phyloP scores from a whole-genome alignment of 1,140 invertebrate genomes.

The Zaprionus davidi region DNA sequence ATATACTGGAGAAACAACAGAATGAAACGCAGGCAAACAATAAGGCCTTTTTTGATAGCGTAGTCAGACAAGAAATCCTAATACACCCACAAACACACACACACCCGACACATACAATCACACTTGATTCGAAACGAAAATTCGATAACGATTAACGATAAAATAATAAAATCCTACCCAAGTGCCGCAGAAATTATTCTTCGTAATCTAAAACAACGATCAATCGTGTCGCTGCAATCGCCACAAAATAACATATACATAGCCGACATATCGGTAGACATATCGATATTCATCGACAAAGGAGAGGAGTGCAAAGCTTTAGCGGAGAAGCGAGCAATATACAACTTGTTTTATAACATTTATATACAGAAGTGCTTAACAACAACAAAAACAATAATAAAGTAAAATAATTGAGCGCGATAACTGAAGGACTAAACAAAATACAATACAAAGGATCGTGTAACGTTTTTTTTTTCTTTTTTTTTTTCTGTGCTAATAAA shows the following conservation, averaged over 20 bases:
- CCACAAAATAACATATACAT: slow-evolving; percentile 4
- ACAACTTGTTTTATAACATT: neutral
- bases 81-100: slow-evolving; percentile 18
- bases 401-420: slow-evolving; percentile 15
- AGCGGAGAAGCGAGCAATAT: neutral
- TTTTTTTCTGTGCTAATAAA: slow-evolving; percentile 52
- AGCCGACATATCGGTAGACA: slow-evolving; percentile 3
- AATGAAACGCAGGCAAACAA: slow-evolving; percentile 11
- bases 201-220: slow-evolving; percentile 34
- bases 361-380: slow-evolving; percentile 3
- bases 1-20: slow-evolving; percentile 13
- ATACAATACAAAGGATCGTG: slow-evolving; percentile 12
- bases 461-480: slow-evolving; percentile 25
- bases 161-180: slow-evolving; percentile 29
- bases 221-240: slow-evolving; percentile 15
- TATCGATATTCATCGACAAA: neutral
- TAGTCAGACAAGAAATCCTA: neutral
- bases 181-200: slow-evolving; percentile 41
- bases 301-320: neutral
- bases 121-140: slow-evolving; percentile 5
- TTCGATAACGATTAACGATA: slow-evolving; percentile 6
- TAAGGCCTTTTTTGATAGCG: slow-evolving; percentile 1
- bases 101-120: neutral
- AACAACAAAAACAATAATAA: slow-evolving; percentile 34
- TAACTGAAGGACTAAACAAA: slow-evolving; percentile 6